Percentiles rank a stretch among this genome's conserved stretches.
phyloP scores from a whole-genome alignment of 2,888 invertebrate genomes.

The Gerosis bhagava region DNA sequence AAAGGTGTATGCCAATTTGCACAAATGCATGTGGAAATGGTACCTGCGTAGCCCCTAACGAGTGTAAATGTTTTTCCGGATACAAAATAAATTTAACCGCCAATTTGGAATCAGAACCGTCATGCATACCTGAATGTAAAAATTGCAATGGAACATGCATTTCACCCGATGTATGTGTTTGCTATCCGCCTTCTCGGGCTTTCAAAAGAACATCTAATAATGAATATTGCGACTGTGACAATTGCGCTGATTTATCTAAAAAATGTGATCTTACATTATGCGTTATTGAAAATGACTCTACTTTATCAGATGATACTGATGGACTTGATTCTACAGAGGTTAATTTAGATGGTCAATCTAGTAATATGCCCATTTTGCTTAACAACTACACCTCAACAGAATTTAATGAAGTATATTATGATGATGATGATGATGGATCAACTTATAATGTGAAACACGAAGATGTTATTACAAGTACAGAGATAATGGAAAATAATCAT shows the following conservation, averaged over 20 bases:
- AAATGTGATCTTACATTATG: no score
- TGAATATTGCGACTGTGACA: conserved; percentile 25
- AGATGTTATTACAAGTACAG: no score
- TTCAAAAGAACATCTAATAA: conserved; percentile 20
- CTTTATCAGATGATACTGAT: no score
- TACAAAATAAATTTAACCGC: conserved; percentile 17
- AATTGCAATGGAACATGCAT: conserved; percentile 42
- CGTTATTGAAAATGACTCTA: no score
- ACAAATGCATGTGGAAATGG: conserved; percentile 62
- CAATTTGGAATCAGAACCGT: neutral
- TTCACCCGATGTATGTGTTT: conserved; percentile 55
- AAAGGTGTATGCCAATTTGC: conserved; percentile 61
- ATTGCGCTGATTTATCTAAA: conserved; percentile 17
- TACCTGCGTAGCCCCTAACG: conserved; percentile 64
- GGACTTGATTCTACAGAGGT: no score
- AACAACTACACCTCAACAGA: no score
- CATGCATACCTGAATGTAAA: conserved; percentile 32
- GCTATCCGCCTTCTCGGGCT: conserved; percentile 41
- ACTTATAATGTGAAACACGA: no score
- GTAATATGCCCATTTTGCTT: no score
- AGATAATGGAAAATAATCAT: no score
- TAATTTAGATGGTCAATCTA: no score
- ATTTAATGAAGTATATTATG: no score
- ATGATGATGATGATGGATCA: no score
- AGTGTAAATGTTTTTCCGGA: conserved; percentile 59